Evolutionary conservation across 1,140 invertebrate species (phyloP).

Genomic region (Drosophila trapezifrons): DNA sequence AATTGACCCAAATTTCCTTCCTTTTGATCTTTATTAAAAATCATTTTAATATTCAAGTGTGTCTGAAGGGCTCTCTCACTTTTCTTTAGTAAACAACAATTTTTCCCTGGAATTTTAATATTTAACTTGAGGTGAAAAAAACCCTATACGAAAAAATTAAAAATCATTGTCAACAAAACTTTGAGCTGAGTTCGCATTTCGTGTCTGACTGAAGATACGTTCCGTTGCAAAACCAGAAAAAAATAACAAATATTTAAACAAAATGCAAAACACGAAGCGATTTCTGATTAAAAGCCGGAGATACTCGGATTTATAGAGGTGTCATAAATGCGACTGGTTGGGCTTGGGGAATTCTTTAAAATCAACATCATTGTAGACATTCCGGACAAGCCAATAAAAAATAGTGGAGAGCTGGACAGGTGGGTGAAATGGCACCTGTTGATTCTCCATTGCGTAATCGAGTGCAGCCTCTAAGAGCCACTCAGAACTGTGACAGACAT

Average conservation of each 20-base stretch:
- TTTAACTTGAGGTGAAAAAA: slow-evolving; percentile 23
- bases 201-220: slow-evolving; percentile 53
- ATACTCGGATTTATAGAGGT: slow-evolving; percentile 31
- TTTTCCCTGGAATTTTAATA: slow-evolving; percentile 43
- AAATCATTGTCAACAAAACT: slow-evolving; percentile 68
- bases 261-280: slow-evolving; percentile 50
- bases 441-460: slow-evolving; percentile 42
- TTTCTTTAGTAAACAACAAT: slow-evolving; percentile 25
- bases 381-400: slow-evolving; percentile 18
- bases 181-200: slow-evolving; percentile 59
- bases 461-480: slow-evolving; percentile 45
- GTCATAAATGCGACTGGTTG: slow-evolving; percentile 29
- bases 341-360: slow-evolving; percentile 22
- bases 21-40: not conserved
- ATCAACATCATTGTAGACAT: slow-evolving; percentile 22
- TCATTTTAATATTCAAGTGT: slow-evolving; percentile 7
- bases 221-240: slow-evolving; percentile 60
- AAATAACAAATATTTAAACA: slow-evolving; percentile 67
- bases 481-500: slow-evolving; percentile 62
- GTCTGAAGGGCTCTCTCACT: slow-evolving; percentile 12
- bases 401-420: slow-evolving; percentile 1
- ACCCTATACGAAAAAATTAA: slow-evolving; percentile 33
- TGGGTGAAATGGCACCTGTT: slow-evolving; percentile 34
- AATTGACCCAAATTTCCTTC: not conserved
- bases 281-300: slow-evolving; percentile 62